phyloP scores from a whole-genome alignment of 1,140 invertebrate genomes.

The Micrasema minimum region DNA sequence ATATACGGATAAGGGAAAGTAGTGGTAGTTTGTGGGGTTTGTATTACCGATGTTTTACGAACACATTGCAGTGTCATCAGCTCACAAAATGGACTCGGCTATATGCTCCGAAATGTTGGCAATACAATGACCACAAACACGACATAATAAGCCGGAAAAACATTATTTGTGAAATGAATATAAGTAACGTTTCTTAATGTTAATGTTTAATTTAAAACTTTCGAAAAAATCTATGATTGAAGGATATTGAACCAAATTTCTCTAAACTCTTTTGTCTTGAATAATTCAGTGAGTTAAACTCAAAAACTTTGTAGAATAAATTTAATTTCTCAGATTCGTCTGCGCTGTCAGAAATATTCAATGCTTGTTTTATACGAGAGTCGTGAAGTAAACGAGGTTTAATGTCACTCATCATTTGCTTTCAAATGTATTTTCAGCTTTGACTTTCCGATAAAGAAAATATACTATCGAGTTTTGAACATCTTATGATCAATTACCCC shows the following conservation, averaged over 20 bases:
- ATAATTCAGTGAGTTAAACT: conserved; percentile 4
- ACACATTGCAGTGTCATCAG: too few species aligned
- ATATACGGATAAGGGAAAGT: too few species aligned
- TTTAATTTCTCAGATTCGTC: conserved; percentile 3
- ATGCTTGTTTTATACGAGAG: background rate
- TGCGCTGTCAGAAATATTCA: conserved; percentile 7
- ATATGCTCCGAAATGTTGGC: too few species aligned
- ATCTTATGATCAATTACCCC: conserved; percentile 1
- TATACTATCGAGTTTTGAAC: background rate
- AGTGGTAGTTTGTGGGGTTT: too few species aligned
- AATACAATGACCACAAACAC: too few species aligned
- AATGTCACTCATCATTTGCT: conserved; percentile 8
- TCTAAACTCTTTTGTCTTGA: background rate
- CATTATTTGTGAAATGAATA: background rate
- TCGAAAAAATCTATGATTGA: background rate
- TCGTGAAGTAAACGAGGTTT: conserved; percentile 1
- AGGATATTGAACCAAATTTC: background rate
- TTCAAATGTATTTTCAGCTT: background rate
- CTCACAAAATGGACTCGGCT: too few species aligned
- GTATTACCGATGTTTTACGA: too few species aligned
- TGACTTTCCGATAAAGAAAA: background rate
- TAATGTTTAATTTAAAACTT: conserved; percentile 12
- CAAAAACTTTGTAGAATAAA: background rate
- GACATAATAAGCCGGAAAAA: too few species aligned
- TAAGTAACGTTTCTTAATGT: background rate